A percentile compares a stretch with the other conserved stretches of the same genome.
These are phyloP conservation scores for Phymanthus crucifer DNA, from an alignment of 92 coral and sea anemone genomes.

Conservation along the genomic window DNA sequence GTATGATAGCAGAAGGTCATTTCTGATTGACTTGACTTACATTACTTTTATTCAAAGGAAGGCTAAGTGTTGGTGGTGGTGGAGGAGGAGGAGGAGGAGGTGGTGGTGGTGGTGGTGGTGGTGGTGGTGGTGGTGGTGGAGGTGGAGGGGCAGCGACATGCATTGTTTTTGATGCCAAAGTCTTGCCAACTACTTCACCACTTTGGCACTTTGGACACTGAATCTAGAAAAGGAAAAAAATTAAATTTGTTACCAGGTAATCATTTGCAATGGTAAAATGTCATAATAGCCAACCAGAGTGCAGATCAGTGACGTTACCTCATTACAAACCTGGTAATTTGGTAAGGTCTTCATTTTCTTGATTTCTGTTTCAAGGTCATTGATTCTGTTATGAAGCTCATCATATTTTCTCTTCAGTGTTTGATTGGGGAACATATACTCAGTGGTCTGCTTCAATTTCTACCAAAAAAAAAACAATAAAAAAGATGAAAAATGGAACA, in stretches of 20 bases:
- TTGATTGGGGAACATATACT: conserved; percentile 12
- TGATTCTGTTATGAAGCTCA: conserved; percentile 65
- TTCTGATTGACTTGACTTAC: background rate
- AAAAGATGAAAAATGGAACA: too few relatives aligned
- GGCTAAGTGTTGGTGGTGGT: conserved; percentile 49
- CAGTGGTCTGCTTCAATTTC: conserved; percentile 24
- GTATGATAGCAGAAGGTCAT: too few relatives aligned
- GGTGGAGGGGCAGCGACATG: conserved; percentile 32
- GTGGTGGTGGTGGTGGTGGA: conserved; percentile 61
- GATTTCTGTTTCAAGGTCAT: conserved; percentile 76
- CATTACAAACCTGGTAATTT: conserved; percentile 41
- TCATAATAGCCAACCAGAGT: background rate
- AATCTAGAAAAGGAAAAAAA: background rate
- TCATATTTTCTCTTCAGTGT: conserved; percentile 61
- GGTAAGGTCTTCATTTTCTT: conserved; percentile 57
- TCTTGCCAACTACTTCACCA: background rate
- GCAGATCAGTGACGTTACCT: too few relatives aligned
- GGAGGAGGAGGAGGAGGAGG: conserved; percentile 71
- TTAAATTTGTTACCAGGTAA: too few relatives aligned
- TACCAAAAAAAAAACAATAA: background rate
- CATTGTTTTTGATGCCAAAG: background rate
- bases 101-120: conserved; percentile 56
- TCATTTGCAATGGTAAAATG: too few relatives aligned
- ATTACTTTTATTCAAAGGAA: conserved; percentile 30
- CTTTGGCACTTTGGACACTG: background rate